A percentile compares a stretch with the other conserved stretches of the same genome.
These are phyloP conservation scores for Mastigias papua DNA, from an alignment of 30 jellyfish, hydroid and myxozoan species.

Conservation along the genomic window DNA sequence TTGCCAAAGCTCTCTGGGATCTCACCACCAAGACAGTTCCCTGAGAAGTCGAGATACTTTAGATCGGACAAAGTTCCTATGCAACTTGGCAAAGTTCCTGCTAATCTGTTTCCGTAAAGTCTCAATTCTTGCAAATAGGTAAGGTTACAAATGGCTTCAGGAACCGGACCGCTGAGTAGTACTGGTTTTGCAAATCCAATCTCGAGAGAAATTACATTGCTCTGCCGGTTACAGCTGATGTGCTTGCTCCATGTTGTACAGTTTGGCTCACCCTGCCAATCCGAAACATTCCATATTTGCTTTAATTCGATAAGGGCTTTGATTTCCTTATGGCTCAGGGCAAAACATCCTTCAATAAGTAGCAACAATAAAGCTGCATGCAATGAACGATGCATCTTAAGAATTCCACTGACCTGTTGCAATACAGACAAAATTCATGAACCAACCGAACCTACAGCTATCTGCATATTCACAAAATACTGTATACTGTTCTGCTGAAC, in stretches of 20 bases:
- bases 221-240: neutral
- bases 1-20: constrained; percentile 1
- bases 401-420: too few species aligned
- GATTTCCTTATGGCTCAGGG: neutral
- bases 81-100: neutral
- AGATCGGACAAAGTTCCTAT: neutral
- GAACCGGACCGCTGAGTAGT: neutral
- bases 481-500: too few species aligned
- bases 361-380: neutral
- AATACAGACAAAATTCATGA: too few species aligned
- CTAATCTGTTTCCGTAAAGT: neutral
- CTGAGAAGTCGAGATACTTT: constrained; percentile 3
- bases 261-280: constrained; percentile 10
- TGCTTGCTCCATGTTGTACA: neutral
- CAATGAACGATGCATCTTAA: too few species aligned
- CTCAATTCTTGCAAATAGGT: neutral
- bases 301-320: neutral
- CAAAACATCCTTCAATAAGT: neutral
- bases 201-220: neutral
- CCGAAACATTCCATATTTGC: neutral
- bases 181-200: neutral
- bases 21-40: constrained; percentile 11
- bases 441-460: too few species aligned
- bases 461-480: too few species aligned
- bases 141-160: neutral